Evolutionary conservation across 2,113 vertebrate genomes (phyloP), one percentile per base, ranked within the genome.

Genomic region (Castor canadensis): DNA sequence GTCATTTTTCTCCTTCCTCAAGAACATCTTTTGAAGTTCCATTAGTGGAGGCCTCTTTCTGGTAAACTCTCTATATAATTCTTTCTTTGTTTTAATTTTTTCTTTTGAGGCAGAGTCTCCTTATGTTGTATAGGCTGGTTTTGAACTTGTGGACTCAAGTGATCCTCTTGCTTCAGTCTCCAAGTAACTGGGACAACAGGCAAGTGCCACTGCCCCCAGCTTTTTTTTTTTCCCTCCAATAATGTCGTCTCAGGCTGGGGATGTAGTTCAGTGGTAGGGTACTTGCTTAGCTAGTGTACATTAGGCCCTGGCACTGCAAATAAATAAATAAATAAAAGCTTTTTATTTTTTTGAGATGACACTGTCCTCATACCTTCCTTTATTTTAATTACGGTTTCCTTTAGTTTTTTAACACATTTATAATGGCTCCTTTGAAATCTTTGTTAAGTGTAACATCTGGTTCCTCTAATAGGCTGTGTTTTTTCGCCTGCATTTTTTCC

Each of bases 331-430:
- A n/a, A n/a, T n/a, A 52, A 52, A 52, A 52, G 15, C 52, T 52
- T 52, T 52, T 52, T 89, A 10, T 94, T 79, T 56, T 15, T 93
- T 87, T 75, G 30, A 54, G 88, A 38, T 84, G 22, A 73, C 20
- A 84, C 47, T 93, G 52, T 93, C 30, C 45, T 69, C 47, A 75
- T 75, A 79, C 20, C 30, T 72, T 81, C 28, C 49, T 79, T 95
- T 83, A 32, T 9, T 94, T 92, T 60, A 84, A 71, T 92, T 84
- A 79, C 40, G 62, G 26, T 72, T 76, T 86, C 32, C 20, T 84
- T 85, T 91, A 91, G 54, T 87, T 58, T 94, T 92, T 56, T 54
- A 80, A 40, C 60, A 40, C 52, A 82, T 56, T 76, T 92, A 66
- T 92, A 76, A 49, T 56, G 66, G 4, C 24, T 89, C 8, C 12